Conservation (phyloP, 2,113 vertebrate genomes). For the Eira barbara region DNA sequence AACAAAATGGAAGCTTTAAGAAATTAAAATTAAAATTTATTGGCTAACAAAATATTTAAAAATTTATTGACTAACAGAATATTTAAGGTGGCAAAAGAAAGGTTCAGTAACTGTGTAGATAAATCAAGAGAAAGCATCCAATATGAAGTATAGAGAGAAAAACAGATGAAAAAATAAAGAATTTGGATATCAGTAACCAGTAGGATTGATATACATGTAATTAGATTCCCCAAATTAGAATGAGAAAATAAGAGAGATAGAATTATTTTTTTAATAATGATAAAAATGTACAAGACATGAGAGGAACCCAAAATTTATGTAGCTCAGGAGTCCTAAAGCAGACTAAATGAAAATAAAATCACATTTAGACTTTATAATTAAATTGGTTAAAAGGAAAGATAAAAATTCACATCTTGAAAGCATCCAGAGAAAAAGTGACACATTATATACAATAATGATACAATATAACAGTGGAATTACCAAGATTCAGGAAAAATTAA, state of each 20-base stretch:
- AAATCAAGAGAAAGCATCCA: not conserved
- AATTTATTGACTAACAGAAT: too few species aligned
- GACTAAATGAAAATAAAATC: not conserved
- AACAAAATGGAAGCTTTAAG: not conserved
- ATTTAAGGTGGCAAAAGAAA: not conserved
- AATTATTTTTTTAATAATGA: not conserved
- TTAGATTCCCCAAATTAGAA: not conserved
- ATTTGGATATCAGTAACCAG: not conserved
- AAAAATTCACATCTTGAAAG: not conserved
- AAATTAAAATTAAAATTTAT: not conserved
- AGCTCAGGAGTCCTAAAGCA: not conserved
- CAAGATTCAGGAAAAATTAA: not conserved
- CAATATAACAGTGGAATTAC: not conserved
- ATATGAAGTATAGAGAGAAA: not conserved
- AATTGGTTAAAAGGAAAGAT: not conserved
- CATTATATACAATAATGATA: not conserved
- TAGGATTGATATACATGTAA: not conserved
- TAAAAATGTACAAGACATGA: not conserved
- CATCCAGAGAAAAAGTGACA: not conserved
- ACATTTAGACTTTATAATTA: not conserved
- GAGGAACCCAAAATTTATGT: not conserved
- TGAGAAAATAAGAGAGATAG: not conserved
- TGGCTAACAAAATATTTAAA: not conserved
- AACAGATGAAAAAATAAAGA: not conserved
- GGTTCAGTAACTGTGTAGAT: rapidly evolving